Base-by-base conservation (phyloP, 2,797 vertebrate genomes). In the Amblyopsis hoosieri region DNA sequence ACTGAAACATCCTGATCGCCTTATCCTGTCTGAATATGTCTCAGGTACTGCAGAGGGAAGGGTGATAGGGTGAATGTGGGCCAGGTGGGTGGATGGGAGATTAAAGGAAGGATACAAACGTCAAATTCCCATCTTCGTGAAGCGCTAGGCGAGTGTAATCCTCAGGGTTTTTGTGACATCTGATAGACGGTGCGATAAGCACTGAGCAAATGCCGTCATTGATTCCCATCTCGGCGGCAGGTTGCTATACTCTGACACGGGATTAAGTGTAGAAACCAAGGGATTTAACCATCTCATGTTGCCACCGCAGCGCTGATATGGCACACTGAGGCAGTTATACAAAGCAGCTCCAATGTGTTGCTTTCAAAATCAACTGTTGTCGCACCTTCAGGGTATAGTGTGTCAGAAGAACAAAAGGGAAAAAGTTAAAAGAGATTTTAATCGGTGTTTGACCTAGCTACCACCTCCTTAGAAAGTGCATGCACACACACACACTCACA, bases 131-230 rank as follows among this genome's bases (percentile, higher is more conserved):
- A 66, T 50, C 23, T 50, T 67, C 77, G 12, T 9, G 9, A 12
- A 2, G 19, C 59, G 19, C 3, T 50, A 64, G 62, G 60, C 75
- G 68, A 78, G 69, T 57, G 66, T 83, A 80, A 81, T 81, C 79
- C 79, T 42, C 71, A 61, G 51, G 67, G 62, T 86, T 79, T 86
- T 51, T 75, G 48, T 79, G 83, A 77, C 76, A 82, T 68, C 54
- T 70, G 80, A 81, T 84, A 59, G 67, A 62, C 66, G 52, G 64
- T 15, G 33, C 60, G 81, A 89, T 87, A 87, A 81, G 76, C 79
- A 77, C 57, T 76, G 77, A 76, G 78, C 67, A 85, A 88, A 88
- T 81, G 78, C 76, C 67, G 80, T 73, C 80, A 82, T 74, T 33
- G 78, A 84, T 87, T 84, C 69, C 59, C 62, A 81, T 81, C 71